Conservation (phyloP, 2,797 vertebrate genomes). For the Siniperca obscura region DNA sequence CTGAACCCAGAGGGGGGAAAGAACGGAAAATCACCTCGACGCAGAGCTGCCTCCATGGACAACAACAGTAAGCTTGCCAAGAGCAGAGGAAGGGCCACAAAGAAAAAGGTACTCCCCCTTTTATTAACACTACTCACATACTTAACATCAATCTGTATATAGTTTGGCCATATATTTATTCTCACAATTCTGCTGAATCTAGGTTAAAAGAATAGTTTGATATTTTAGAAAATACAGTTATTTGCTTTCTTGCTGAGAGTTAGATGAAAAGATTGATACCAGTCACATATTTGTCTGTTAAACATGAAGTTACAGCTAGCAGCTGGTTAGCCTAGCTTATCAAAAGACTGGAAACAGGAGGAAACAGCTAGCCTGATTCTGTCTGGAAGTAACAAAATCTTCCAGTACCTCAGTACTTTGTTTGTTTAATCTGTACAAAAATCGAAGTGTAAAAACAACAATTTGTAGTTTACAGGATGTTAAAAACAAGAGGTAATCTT, state of each 20-base stretch:
- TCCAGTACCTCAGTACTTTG: not conserved
- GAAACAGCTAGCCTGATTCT: not conserved
- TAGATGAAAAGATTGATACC: not conserved
- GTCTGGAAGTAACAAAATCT: not conserved
- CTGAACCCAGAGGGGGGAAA: conserved; percentile 97
- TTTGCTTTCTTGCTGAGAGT: not conserved
- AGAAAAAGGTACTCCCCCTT: conserved; percentile 90
- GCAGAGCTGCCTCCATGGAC: conserved; percentile 97
- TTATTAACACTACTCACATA: not conserved
- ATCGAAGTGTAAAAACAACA: not conserved
- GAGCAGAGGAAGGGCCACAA: conserved; percentile 95
- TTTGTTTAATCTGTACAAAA: not conserved
- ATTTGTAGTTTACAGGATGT: not conserved
- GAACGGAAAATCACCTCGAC: conserved; percentile 95
- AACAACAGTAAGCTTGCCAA: conserved; percentile 98
- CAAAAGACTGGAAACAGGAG: not conserved
- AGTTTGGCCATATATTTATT: not conserved
- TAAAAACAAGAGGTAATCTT: not conserved
- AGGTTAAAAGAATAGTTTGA: not conserved
- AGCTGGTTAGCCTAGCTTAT: not conserved
- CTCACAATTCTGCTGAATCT: not conserved
- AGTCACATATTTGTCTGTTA: no score
- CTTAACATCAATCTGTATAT: not conserved
- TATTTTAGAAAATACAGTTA: not conserved
- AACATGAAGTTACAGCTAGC: not conserved